phyloP scores from a whole-genome alignment of 2,113 vertebrate species.

The Notiomystis cincta region DNA sequence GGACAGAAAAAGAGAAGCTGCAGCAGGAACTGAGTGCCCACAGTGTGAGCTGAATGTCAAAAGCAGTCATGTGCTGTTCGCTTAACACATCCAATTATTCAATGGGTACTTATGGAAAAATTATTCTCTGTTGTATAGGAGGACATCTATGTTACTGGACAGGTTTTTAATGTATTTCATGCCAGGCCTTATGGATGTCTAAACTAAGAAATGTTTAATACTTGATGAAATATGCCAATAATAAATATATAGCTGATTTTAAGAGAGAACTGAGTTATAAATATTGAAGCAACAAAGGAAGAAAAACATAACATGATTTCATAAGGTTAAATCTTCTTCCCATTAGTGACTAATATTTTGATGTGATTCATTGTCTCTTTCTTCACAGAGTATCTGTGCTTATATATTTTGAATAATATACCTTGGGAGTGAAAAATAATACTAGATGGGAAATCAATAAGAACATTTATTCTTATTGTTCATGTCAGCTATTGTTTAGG shows the following conservation, averaged over 20 bases:
- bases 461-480: constrained; percentile 13
- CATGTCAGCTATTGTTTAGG: neutral
- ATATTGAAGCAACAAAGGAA: neutral
- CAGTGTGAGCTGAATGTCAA: neutral
- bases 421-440: neutral
- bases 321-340: neutral
- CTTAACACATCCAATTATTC: neutral
- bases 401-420: neutral
- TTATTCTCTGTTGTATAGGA: neutral
- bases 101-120: neutral
- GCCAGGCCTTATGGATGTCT: neutral
- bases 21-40: neutral
- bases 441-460: constrained; percentile 24
- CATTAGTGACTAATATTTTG: neutral
- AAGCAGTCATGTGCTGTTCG: neutral
- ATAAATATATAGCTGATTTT: neutral
- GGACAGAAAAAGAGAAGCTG: neutral
- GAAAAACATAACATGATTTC: neutral
- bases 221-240: neutral
- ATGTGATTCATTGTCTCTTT: neutral
- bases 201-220: neutral
- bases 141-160: neutral
- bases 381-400: neutral
- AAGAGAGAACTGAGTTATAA: neutral
- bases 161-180: neutral